A percentile compares a stretch with the other conserved stretches of the same genome.
These are phyloP conservation scores for Mercenaria mercenaria DNA, from an alignment of 1,140 invertebrate genomes.

Conservation along the genomic window DNA sequence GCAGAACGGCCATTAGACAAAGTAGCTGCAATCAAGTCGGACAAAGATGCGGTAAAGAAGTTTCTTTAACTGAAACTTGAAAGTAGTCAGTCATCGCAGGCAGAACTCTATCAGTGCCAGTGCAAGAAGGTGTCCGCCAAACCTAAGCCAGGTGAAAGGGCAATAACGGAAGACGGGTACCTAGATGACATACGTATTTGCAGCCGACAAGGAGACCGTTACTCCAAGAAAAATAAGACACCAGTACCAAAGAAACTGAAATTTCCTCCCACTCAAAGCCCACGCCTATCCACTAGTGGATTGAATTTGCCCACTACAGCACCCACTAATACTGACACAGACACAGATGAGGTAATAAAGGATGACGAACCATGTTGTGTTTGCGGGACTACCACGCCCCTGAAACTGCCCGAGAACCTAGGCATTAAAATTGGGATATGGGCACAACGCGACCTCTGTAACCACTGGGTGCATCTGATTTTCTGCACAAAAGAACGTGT, in stretches of 20 bases:
- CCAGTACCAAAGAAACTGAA: background rate
- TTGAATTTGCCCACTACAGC: background rate
- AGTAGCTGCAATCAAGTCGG: background rate
- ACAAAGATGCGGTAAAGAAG: slow-evolving; percentile 3
- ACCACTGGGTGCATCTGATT: slow-evolving; percentile 29
- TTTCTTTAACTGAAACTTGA: background rate
- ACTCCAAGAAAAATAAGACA: background rate
- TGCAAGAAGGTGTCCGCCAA: background rate
- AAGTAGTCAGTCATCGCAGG: background rate
- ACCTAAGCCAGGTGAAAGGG: background rate
- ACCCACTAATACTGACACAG: background rate
- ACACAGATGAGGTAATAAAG: background rate
- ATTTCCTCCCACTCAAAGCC: background rate
- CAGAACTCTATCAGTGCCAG: no score
- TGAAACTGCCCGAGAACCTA: background rate
- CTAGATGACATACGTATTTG: background rate
- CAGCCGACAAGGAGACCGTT: background rate
- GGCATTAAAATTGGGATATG: slow-evolving; percentile 20
- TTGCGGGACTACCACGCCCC: background rate
- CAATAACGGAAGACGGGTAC: background rate
- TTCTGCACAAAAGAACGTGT: slow-evolving; percentile 8
- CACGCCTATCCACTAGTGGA: slow-evolving; percentile 24
- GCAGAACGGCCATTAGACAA: slow-evolving; percentile 1
- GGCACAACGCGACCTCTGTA: slow-evolving; percentile 27
- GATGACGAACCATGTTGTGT: slow-evolving; percentile 29